Base-by-base conservation (phyloP, 2,113 vertebrate genomes). In the Callaeas wilsoni region DNA sequence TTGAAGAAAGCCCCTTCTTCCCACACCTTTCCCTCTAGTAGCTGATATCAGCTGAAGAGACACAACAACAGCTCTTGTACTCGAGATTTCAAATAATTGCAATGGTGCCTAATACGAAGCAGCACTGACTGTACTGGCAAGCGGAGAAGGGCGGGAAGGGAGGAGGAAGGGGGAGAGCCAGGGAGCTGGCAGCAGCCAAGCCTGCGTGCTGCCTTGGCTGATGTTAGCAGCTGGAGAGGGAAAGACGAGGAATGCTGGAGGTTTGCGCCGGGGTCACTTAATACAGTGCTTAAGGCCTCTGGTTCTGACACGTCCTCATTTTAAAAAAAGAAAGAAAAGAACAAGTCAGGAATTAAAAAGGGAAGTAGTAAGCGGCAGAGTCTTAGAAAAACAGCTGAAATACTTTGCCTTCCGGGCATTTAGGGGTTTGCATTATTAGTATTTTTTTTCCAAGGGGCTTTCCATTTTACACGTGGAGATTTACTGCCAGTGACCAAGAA, bases 181-280 rank as follows among this genome's bases (percentile, higher is more conserved):
- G 47, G 47, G 69, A 89, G 79, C 13, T 92, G 96, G 64, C 15
- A 1, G 79, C 90, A 83, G 96, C 82, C 90, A 94, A 96, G 94
- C 42, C 82, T 95, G 81, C 7, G 1, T 95, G 96, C 94, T 90
- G 90, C 73, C 90, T 71, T 96, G 96, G 97, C 96, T 96, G 93
- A 95, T 91, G 93, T 94, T 96, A 95, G 94, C 94, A 96, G 96
- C 95, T 97, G 96, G 78, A 89, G 84, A 96, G 63, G 47, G 76
- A 93, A 93, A 84, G 81, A 96, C 75, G 74, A 96, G 87, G 93
- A 97, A 97, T 96, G 95, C 88, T 86, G 89, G 96, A 96, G 79
- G 84, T 87, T 97, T 97, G 82, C 0, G 2, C 67, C 0, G 56
- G 87, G 96, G 96, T 97, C 95, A 97, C 89, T 96, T 90, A 57